Percentiles rank a stretch among this genome's conserved stretches.
phyloP scores from a whole-genome alignment of 1,140 invertebrate genomes.

The Monomorium pharaonis region DNA sequence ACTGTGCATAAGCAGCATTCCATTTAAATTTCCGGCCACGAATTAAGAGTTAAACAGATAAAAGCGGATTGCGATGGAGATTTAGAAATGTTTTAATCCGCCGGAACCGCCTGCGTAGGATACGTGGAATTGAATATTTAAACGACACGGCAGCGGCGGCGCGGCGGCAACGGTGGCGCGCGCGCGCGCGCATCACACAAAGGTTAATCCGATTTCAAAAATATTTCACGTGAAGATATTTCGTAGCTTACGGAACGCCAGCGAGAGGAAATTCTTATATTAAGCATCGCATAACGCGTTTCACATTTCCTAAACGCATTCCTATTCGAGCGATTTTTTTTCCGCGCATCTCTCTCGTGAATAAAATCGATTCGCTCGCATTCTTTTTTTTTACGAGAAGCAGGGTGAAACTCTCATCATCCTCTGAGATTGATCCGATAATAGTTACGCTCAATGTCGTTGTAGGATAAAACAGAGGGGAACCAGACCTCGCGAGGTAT shows the following conservation, averaged over 20 bases:
- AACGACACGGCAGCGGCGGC: slow-evolving; percentile 6
- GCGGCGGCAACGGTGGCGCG: not conserved
- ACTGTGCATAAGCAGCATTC: not conserved
- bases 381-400: slow-evolving; percentile 4
- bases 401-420: not conserved
- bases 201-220: slow-evolving; percentile 58
- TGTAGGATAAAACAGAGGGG: not conserved
- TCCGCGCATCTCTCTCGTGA: not conserved
- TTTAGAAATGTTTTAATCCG: slow-evolving; percentile 60
- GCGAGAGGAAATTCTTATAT: slow-evolving; percentile 30
- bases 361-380: slow-evolving; percentile 7
- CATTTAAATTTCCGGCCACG: slow-evolving; percentile 56
- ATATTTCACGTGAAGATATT: slow-evolving; percentile 53
- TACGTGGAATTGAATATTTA: slow-evolving; percentile 58
- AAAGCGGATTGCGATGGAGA: slow-evolving; percentile 60
- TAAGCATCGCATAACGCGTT: slow-evolving; percentile 1
- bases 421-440: slow-evolving; percentile 46
- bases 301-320: slow-evolving; percentile 10
- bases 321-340: not conserved
- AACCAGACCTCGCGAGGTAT: not conserved
- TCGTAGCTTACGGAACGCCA: slow-evolving; percentile 33
- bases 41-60: slow-evolving; percentile 62
- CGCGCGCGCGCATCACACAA: not conserved
- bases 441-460: slow-evolving; percentile 51
- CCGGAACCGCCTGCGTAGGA: slow-evolving; percentile 45